Evolutionary conservation across 2,113 vertebrate genomes (phyloP).

Genomic region (Phrynosoma platyrhinos): DNA sequence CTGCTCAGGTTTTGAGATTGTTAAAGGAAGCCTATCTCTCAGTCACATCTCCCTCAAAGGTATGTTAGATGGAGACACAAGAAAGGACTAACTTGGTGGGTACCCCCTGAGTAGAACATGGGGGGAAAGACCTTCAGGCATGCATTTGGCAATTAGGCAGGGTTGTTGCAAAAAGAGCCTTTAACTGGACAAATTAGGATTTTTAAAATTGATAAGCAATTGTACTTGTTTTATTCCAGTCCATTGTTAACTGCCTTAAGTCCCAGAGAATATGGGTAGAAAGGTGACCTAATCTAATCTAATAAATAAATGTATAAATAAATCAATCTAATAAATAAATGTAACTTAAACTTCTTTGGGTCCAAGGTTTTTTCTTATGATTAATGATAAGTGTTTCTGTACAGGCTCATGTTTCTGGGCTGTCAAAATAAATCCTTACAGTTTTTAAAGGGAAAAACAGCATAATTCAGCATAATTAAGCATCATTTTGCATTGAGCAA

Average conservation of each 20-base stretch:
- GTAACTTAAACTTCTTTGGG: too few species aligned
- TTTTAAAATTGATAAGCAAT: too few species aligned
- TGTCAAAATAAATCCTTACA: constrained; percentile 28
- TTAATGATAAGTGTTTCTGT: constrained; percentile 9
- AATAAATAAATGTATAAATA: too few species aligned
- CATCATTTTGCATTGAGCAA: constrained; percentile 26
- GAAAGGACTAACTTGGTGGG: too few species aligned
- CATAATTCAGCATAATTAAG: constrained; percentile 12
- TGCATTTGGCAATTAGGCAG: background rate
- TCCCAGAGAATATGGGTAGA: background rate
- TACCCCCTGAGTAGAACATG: too few species aligned
- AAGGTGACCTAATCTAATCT: background rate
- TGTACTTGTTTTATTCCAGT: background rate
- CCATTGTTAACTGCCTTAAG: background rate
- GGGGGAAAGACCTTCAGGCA: background rate
- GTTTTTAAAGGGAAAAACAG: constrained; percentile 24
- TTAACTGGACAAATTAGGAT: too few species aligned
- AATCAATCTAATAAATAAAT: too few species aligned
- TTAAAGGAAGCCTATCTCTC: too few species aligned
- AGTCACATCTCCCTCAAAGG: too few species aligned
- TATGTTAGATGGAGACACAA: too few species aligned
- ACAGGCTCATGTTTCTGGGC: constrained; percentile 19
- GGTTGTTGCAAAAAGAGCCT: too few species aligned
- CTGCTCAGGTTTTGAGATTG: too few species aligned
- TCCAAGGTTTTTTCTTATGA: background rate